phyloP scores from a whole-genome alignment of 92 coral and sea anemone genomes.

The Galaxea fascicularis region DNA sequence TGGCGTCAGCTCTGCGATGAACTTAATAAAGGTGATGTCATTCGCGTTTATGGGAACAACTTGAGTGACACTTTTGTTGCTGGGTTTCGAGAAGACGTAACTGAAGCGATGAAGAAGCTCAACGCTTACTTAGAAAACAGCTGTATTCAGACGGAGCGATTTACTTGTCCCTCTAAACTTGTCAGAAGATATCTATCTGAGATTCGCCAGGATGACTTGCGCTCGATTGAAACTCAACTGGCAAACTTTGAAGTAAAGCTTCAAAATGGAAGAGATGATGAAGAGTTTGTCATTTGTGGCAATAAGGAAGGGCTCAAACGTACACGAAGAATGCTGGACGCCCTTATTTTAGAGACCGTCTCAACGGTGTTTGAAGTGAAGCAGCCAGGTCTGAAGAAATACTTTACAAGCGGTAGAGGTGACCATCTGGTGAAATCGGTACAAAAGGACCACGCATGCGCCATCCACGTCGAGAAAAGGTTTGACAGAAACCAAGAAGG shows the following conservation, averaged over 20 bases:
- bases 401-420: conserved; percentile 64
- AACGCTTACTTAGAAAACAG: conserved; percentile 64
- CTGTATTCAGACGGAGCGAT: conserved; percentile 47
- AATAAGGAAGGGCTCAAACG: conserved; percentile 71
- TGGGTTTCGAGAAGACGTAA: conserved; percentile 71
- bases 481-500: neutral
- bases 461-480: conserved; percentile 49
- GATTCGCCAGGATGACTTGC: conserved; percentile 62
- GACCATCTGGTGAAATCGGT: conserved; percentile 65
- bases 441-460: conserved; percentile 71
- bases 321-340: conserved; percentile 13
- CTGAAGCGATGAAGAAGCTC: conserved; percentile 52
- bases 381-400: conserved; percentile 76
- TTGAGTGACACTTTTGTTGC: conserved; percentile 75
- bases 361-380: conserved; percentile 32
- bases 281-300: conserved; percentile 68
- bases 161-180: conserved; percentile 51
- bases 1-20: conserved; percentile 69
- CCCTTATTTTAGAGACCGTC: conserved; percentile 10
- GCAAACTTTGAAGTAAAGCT: conserved; percentile 54
- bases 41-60: conserved; percentile 52
- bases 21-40: conserved; percentile 22
- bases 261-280: conserved; percentile 42
- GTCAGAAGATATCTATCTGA: conserved; percentile 65
- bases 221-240: conserved; percentile 56